Evolutionary conservation across 2,113 vertebrate species (phyloP).

Genomic region (Rhegmatorhina hoffmannsi): DNA sequence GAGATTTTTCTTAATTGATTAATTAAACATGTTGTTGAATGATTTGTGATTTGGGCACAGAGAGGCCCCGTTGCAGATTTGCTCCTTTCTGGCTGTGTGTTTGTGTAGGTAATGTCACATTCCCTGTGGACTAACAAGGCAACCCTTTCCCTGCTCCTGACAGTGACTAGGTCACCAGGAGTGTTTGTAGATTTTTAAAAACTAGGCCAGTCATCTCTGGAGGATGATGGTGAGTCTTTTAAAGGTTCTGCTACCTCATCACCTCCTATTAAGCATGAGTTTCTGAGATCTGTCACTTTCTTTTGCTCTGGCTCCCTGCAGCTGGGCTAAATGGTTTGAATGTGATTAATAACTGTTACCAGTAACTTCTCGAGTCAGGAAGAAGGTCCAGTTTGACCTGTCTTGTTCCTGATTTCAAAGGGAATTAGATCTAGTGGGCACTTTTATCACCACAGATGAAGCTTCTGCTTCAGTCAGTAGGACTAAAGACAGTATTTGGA

Average conservation of each 20-base stretch:
- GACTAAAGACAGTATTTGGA: background rate
- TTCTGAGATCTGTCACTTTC: slow-evolving; percentile 47
- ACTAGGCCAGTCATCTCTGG: slow-evolving; percentile 62
- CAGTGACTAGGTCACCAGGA: slow-evolving; percentile 51
- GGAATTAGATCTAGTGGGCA: background rate
- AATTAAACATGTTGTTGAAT: background rate
- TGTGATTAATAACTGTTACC: background rate
- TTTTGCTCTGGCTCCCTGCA: slow-evolving; percentile 5
- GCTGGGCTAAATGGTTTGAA: slow-evolving; percentile 2
- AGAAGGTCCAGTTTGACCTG: background rate
- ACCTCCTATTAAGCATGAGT: slow-evolving; percentile 52
- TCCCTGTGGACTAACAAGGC: slow-evolving; percentile 43
- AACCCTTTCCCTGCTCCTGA: slow-evolving; percentile 18
- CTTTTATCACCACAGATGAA: background rate
- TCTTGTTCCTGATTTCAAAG: background rate
- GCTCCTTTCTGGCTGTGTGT: background rate
- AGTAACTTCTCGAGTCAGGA: background rate
- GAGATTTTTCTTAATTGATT: background rate
- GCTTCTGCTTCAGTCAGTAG: background rate
- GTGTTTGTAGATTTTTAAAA: slow-evolving; percentile 55
- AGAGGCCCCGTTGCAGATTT: background rate
- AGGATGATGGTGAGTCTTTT: slow-evolving; percentile 61
- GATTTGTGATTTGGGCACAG: background rate
- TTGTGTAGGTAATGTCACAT: background rate
- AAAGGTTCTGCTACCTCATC: slow-evolving; percentile 63